phyloP scores from a whole-genome alignment of 2,113 vertebrate genomes.

The Micromys minutus region DNA sequence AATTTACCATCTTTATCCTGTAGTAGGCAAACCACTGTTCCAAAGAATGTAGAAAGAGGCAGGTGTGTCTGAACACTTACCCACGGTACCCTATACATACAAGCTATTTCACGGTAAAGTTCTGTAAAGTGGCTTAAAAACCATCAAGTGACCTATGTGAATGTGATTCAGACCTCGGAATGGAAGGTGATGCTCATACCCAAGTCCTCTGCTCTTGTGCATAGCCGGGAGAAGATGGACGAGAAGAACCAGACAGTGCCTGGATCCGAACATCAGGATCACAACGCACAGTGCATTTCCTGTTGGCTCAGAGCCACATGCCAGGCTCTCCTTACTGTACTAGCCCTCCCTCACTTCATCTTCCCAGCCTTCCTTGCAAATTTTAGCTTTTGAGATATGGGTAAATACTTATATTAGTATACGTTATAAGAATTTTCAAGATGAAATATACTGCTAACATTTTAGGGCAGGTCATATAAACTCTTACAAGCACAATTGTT shows the following conservation, averaged over 20 bases:
- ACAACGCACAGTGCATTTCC: not conserved
- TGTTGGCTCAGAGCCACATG: not conserved
- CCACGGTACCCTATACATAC: not conserved
- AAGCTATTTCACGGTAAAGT: not conserved
- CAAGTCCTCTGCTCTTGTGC: not conserved
- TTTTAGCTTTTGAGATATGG: not conserved
- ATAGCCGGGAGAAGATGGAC: not conserved
- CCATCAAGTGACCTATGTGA: not conserved
- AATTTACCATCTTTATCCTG: not conserved
- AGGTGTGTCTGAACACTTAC: not conserved
- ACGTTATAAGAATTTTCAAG: not conserved
- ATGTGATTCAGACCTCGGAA: not conserved
- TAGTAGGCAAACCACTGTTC: not conserved
- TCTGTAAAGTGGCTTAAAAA: not conserved
- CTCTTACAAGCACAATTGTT: not conserved
- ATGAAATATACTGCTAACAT: not conserved
- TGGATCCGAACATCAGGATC: not conserved
- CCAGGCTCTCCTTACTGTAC: not conserved
- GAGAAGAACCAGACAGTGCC: not conserved
- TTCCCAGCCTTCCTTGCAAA: not conserved
- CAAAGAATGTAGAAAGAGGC: not conserved
- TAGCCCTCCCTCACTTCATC: not conserved
- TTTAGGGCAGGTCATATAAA: not conserved
- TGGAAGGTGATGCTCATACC: not conserved
- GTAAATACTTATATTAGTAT: not conserved